phyloP scores from a whole-genome alignment of 2,888 invertebrate genomes.

The Phanerotoma sp. region DNA sequence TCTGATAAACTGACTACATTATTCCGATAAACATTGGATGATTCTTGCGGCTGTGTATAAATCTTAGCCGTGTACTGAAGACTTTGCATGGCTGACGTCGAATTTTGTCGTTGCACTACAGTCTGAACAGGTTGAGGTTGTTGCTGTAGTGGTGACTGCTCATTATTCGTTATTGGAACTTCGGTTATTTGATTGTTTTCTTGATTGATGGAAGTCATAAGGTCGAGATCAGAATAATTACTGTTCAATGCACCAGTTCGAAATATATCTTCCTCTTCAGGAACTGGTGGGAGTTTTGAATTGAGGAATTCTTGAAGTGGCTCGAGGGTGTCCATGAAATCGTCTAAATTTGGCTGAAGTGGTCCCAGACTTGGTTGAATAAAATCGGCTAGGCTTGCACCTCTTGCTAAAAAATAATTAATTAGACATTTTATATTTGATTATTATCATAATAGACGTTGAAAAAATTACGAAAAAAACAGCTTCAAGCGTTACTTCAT shows the following conservation, averaged over 20 bases:
- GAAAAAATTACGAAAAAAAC: too few species aligned
- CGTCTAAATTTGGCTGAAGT: constrained; percentile 94
- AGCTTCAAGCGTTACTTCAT: too few species aligned
- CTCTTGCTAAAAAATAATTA: constrained; percentile 74
- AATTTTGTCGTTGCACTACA: constrained; percentile 38
- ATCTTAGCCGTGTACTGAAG: constrained; percentile 55
- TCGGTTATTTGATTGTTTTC: constrained; percentile 33
- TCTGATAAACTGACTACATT: constrained; percentile 36
- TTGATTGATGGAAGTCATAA: constrained; percentile 51
- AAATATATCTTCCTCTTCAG: constrained; percentile 61
- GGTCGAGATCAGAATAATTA: constrained; percentile 51
- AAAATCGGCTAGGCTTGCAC: constrained; percentile 89
- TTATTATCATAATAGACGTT: background rate
- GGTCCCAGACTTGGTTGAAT: constrained; percentile 98
- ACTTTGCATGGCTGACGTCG: constrained; percentile 46
- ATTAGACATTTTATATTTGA: too few species aligned
- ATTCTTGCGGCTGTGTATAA: constrained; percentile 48
- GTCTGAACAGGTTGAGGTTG: too few species aligned
- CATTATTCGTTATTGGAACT: constrained; percentile 13
- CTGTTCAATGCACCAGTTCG: constrained; percentile 41
- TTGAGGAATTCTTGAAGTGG: constrained; percentile 71
- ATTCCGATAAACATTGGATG: constrained; percentile 45
- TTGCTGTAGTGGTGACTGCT: constrained; percentile 23
- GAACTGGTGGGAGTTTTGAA: constrained; percentile 64
- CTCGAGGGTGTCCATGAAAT: constrained; percentile 89